Conservation (phyloP, 2,113 vertebrate species). For the Hassar affinis region DNA sequence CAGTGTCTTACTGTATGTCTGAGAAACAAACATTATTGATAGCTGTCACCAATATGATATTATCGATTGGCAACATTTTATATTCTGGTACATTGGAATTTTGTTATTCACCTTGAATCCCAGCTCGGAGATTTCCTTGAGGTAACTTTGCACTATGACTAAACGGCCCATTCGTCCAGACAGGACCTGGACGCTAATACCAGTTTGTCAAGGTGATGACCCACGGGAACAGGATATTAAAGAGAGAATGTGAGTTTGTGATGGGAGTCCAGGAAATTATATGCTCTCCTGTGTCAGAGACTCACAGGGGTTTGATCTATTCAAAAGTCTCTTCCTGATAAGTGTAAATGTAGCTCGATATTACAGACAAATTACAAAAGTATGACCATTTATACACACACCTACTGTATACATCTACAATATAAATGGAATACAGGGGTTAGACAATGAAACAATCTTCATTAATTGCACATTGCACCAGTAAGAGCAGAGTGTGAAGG, state of each 20-base stretch:
- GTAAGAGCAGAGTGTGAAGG: too few relatives aligned
- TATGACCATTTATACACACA: background rate
- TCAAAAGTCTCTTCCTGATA: background rate
- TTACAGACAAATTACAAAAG: background rate
- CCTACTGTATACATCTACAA: background rate
- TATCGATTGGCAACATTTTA: background rate
- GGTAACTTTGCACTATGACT: background rate
- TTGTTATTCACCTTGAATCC: background rate
- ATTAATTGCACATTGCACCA: too few relatives aligned
- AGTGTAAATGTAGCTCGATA: background rate
- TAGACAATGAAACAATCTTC: too few relatives aligned
- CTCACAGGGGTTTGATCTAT: background rate
- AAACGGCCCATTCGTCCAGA: background rate
- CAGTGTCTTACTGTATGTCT: too few relatives aligned
- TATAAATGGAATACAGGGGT: too few relatives aligned
- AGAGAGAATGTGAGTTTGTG: background rate
- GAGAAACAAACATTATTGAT: background rate
- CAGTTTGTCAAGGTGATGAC: slow-evolving; percentile 34
- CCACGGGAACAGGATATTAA: slow-evolving; percentile 22
- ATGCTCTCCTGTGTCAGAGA: background rate
- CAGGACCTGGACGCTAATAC: background rate
- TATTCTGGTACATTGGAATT: background rate
- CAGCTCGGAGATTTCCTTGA: background rate
- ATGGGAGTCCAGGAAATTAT: background rate
- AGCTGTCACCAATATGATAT: background rate